phyloP scores from a whole-genome alignment of 2,888 invertebrate species.

The Cosmopolites sordidus region DNA sequence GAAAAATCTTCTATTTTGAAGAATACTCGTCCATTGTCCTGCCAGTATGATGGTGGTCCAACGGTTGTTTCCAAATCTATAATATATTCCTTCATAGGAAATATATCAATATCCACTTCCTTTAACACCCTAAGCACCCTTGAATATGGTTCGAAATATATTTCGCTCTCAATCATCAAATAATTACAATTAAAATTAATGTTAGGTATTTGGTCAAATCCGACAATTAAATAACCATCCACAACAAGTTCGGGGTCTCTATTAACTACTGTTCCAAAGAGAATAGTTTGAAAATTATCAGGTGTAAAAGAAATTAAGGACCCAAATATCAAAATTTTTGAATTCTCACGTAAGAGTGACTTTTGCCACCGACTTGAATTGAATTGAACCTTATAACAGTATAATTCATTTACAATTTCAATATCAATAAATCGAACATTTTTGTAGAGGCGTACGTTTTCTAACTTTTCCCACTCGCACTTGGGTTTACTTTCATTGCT shows the following conservation, averaged over 20 bases:
- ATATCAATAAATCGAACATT: conserved; percentile 12
- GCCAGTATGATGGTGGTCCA: conserved; percentile 20
- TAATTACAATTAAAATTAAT: conserved; percentile 41
- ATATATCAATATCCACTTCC: conserved; percentile 51
- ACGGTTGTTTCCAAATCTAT: conserved; percentile 53
- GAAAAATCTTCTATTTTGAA: conserved; percentile 24
- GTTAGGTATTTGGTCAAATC: conserved; percentile 44
- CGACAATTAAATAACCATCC: conserved; percentile 53
- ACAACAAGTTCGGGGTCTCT: conserved; percentile 54
- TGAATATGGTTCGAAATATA: conserved; percentile 79
- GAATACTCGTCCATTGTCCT: conserved; percentile 6
- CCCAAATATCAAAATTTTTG: conserved; percentile 65
- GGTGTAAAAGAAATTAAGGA: conserved; percentile 68
- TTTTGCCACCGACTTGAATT: conserved; percentile 33
- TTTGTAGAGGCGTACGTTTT: conserved; percentile 14
- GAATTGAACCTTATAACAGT: conserved; percentile 30
- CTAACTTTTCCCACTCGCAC: conserved; percentile 16
- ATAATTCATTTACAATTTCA: conserved; percentile 28
- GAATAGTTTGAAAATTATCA: conserved; percentile 63
- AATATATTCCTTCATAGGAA: conserved; percentile 69
- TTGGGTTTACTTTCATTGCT: conserved; percentile 11
- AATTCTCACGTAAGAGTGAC: conserved; percentile 49
- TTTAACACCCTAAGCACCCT: conserved; percentile 68
- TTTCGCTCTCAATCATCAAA: conserved; percentile 70
- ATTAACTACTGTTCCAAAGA: conserved; percentile 66